Evolutionary conservation across 2,888 invertebrate species (phyloP).

Genomic region (Machimus atricapillus): DNA sequence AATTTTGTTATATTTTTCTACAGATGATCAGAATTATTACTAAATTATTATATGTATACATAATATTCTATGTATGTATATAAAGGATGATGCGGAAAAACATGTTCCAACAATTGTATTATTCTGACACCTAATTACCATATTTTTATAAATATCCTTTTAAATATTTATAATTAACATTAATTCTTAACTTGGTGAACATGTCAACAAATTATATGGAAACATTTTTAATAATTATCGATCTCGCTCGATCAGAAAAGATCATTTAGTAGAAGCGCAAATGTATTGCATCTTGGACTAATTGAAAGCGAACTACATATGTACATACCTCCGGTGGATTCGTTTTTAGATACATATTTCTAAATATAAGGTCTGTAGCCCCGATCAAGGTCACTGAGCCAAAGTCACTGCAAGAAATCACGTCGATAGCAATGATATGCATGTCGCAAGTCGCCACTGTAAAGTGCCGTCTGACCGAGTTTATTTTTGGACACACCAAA

Average conservation of each 20-base stretch:
- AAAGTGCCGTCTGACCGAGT: not conserved
- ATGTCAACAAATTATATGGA: not conserved
- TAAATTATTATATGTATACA: no score
- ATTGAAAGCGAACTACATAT: not conserved
- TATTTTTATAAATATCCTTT: no score
- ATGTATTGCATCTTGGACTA: not conserved
- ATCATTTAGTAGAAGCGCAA: not conserved
- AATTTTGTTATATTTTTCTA: no score
- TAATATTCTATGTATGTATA: no score
- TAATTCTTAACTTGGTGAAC: no score
- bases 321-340: no score
- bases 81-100: no score
- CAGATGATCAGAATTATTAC: no score
- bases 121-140: no score
- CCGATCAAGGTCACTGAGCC: not conserved
- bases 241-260: not conserved
- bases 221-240: not conserved
- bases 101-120: no score
- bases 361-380: not conserved
- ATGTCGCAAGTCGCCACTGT: not conserved
- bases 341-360: not conserved
- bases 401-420: not conserved
- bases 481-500: not conserved
- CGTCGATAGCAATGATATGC: not conserved
- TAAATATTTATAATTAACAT: no score